phyloP scores from a whole-genome alignment of 2,888 invertebrate genomes.

The Plagiodera versicolora region DNA sequence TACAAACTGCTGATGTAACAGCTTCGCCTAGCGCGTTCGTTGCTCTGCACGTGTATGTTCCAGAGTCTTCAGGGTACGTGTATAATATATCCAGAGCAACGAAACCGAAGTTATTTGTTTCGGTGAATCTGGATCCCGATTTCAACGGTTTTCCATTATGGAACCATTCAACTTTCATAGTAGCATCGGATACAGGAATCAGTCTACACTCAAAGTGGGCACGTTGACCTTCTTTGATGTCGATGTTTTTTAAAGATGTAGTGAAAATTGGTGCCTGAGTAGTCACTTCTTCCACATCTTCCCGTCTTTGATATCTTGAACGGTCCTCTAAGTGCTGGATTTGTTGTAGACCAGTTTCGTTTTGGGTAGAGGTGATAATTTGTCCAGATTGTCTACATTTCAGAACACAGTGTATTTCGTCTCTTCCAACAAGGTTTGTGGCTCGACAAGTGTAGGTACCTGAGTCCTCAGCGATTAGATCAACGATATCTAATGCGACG shows the following conservation, averaged over 20 bases:
- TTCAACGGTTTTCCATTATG: conserved; percentile 88
- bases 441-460: conserved; percentile 94
- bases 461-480: conserved; percentile 93
- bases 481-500: conserved; percentile 95
- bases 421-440: conserved; percentile 85
- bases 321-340: conserved; percentile 88
- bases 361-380: conserved; percentile 82
- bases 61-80: conserved; percentile 94
- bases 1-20: conserved; percentile 85
- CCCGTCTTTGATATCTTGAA: conserved; percentile 73
- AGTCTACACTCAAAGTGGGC: conserved; percentile 93
- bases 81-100: conserved; percentile 96
- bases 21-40: conserved; percentile 91
- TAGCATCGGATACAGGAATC: conserved; percentile 91
- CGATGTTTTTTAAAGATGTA: conserved; percentile 86
- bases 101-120: conserved; percentile 96
- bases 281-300: conserved; percentile 78
- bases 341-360: conserved; percentile 85
- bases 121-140: conserved; percentile 92
- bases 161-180: conserved; percentile 95
- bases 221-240: conserved; percentile 91
- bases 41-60: conserved; percentile 92
- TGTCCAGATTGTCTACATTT: conserved; percentile 76
- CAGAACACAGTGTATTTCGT: conserved; percentile 77
- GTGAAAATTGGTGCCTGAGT: conserved; percentile 93